Evolutionary conservation across 2,113 vertebrate species (phyloP).

Genomic region (Gorsachius goisagi): DNA sequence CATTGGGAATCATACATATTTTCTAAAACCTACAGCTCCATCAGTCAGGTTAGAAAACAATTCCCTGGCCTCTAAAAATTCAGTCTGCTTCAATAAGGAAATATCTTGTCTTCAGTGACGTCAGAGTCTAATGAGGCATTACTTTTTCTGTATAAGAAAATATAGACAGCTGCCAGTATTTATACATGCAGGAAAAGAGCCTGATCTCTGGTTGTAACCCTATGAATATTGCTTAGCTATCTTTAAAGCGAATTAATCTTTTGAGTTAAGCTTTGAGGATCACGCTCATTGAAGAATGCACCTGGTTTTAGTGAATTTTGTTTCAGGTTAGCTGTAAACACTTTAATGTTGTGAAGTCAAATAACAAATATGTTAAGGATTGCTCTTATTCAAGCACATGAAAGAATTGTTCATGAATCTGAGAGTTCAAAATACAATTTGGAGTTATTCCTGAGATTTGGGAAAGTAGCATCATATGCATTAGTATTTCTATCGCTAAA

Average conservation of each 20-base stretch:
- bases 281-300: not conserved
- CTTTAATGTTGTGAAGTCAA: not conserved
- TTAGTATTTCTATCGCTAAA: not conserved
- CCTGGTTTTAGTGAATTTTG: not conserved
- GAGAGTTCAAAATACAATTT: not conserved
- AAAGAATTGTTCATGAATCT: not conserved
- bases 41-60: not conserved
- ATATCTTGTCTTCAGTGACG: not conserved
- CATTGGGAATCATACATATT: not conserved
- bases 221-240: not conserved
- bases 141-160: not conserved
- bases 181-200: not conserved
- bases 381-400: not conserved
- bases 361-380: not conserved
- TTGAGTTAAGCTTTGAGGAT: not conserved
- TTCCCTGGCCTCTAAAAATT: slow-evolving; percentile 1
- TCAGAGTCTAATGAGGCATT: slow-evolving; percentile 22
- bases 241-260: not conserved
- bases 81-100: slow-evolving; percentile 18
- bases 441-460: not conserved
- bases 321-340: not conserved
- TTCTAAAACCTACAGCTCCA: not conserved
- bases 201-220: not conserved
- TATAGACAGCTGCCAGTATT: not conserved
- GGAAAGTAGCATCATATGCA: not conserved